Evolutionary conservation across 2,797 vertebrate genomes (phyloP), one percentile per base, ranked within the genome.

Genomic region (Urosaurus nigricauda): DNA sequence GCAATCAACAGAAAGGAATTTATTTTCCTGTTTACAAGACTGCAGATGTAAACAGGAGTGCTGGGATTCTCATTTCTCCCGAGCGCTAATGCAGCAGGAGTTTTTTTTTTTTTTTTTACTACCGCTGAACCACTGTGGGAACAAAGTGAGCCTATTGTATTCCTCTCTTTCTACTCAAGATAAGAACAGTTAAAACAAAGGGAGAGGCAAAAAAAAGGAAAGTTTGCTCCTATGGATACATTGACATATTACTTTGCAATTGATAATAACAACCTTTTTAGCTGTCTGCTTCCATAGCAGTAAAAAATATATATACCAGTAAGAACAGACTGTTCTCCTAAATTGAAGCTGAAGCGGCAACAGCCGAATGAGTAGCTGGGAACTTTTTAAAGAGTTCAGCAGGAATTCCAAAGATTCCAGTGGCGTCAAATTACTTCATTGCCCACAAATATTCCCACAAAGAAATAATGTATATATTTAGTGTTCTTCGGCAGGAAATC

Each of bases 401-500:
- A 71, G 51, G 29, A 53, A 83, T 91, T 83, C 79, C 65, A 91
- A 68, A 60, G 29, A 88, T 90, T 88, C 83, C 87, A 81, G 79
- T 13, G 63, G 71, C 32, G 37, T 91, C 60, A 77, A 51, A 26
- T 78, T 86, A 82, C 60, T 88, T 63, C 73, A 51, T 32, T 86
- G 71, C 47, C 79, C 88, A 82, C 73, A 88, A 78, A 88, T 88
- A 86, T 88, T 82, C 79, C 79, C 84, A 88, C 71, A 78, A 86
- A 82, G 79, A 35, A 88, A 88, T 82, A 85, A 81, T 85, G 70
- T 82, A 77, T 70, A 75, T n/a, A 70, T 77, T 85, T 81, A 71
- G 78, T 43, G 63, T 85, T 82, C 40, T 78, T 70, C 37, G 78
- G 51, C 83, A 91, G 78, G 73, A 88, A 85, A 85, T 85, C 79